Base-by-base conservation (phyloP, 2,888 invertebrate species). In the Lepeophtheirus nordmannii region DNA sequence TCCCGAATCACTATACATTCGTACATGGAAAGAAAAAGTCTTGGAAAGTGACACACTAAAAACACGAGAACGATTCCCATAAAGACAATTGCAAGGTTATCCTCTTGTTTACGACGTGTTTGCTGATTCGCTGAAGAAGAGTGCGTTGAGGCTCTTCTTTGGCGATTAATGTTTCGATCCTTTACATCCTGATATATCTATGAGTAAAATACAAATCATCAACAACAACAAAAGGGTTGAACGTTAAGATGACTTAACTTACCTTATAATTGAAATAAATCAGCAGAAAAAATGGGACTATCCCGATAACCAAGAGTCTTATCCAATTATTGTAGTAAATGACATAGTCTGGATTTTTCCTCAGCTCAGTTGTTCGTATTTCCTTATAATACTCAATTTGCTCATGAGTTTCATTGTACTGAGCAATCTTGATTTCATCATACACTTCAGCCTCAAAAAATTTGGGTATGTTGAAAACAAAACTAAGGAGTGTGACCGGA, bases 211-310 rank as follows among this genome's bases (percentile, higher is more conserved):
- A 46, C 17, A 46, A 17, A 46, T 2, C 30, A 30, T 30, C 30
- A 30, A n/a, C n/a, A n/a, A n/a, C n/a, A n/a, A n/a, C n/a, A n/a
- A n/a, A n/a, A n/a, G n/a, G 30, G 30, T 30, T 20, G 14, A 60
- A 30, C 1, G 9, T 20, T n/a, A 37, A 30, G 1, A 30, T 38
- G 3, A 30, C 30, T 30, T 5, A 30, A 46, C 23, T 22, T 56
- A 63, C 63, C 63, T 63, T 63, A 53, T 63, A 63, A n/a, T 63
- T 63, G 56, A 63, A 63, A 53, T 63, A 63, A 53, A 63, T 63
- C 20, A 63, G 56, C 7, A 63, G 38, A 11, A 56, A n/a, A n/a
- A 23, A 53, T 10, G 63, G 63, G 53, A 63, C 30, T 20, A 63
- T 63, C 30, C 63, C 63, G 9, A 63, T 56, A 9, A 63, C 23